Evolutionary conservation across 2,888 invertebrate genomes (phyloP), one percentile per base, ranked within the genome.

Genomic region (Camptogramma bilineatum): DNA sequence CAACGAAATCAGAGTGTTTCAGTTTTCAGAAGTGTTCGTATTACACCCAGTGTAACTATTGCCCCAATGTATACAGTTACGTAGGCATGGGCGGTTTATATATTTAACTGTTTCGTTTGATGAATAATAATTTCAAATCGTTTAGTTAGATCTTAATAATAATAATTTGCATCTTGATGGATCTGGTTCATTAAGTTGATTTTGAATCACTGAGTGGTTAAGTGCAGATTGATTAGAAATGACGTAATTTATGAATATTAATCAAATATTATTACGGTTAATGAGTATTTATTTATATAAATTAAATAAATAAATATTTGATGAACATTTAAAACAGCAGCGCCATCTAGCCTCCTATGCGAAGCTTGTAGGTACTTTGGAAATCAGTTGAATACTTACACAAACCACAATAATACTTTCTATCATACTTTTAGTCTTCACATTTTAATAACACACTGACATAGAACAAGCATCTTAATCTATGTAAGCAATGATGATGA

Each of bases 161-260:
- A 64, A 50, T 59, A 42, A 64, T 66, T 62, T 62, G 53, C 68
- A 64, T 68, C 18, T 58, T 58, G 39, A 67, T 64, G 10, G 52
- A 54, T 44, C 46, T 61, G 13, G 52, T 55, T 59, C 48, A 62
- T 69, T 66, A 53, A 58, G 21, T 53, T 53, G 46, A 55, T 57
- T 56, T 62, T 24, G 16, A 54, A 50, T 50, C 10, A 34, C 34
- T 48, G 19, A 31, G 47, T 55, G 53, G 44, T 44, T 28, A 13
- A 50, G 53, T 50, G 50, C 10, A 39, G 42, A 61, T 48, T 61
- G 34, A 47, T 52, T 31, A n/a, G 55, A 44, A 55, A 50, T 62
- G 50, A 62, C 55, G 55, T 55, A 34, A 46, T 51, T 62, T 62
- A 55, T 55, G 51, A 50, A 44, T 42, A 13, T 55, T 51, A 46